These are phyloP conservation scores for Cassiopea xamachana DNA, from an alignment of 30 jellyfish, hydroid and myxozoan species.

Conservation along the genomic window DNA sequence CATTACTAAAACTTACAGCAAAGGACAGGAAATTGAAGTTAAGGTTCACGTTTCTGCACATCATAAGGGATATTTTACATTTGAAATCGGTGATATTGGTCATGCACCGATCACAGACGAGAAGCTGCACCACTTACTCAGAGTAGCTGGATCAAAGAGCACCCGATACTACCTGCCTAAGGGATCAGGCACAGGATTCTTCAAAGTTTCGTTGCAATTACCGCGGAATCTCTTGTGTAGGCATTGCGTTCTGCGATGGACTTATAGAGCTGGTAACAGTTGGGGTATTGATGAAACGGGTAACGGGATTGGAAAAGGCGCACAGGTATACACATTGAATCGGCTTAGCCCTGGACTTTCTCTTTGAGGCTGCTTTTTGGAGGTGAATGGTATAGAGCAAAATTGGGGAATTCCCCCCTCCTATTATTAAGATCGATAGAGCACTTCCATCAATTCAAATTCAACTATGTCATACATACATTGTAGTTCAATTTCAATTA, in stretches of 20 bases:
- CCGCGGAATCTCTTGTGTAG: constrained; percentile 32
- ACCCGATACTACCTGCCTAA: constrained; percentile 22
- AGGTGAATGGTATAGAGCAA: no score
- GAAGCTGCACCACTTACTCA: constrained; percentile 21
- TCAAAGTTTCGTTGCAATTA: constrained; percentile 24
- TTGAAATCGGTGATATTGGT: constrained; percentile 42
- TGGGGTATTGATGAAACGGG: constrained; percentile 63
- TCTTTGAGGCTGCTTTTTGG: no score
- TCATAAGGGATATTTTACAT: constrained; percentile 59
- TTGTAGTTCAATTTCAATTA: no score
- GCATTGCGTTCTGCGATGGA: constrained; percentile 66
- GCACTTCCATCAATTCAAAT: no score
- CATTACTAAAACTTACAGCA: constrained; percentile 40
- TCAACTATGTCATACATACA: no score
- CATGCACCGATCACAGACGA: constrained; percentile 42
- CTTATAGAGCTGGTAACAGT: constrained; percentile 62
- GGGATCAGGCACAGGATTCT: constrained; percentile 34
- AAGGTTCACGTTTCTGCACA: constrained; percentile 55
- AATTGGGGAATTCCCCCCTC: no score
- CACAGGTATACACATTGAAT: constrained; percentile 12
- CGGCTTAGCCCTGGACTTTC: no score
- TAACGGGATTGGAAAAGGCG: constrained; percentile 57
- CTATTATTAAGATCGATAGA: no score
- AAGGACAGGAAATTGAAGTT: constrained; percentile 53
- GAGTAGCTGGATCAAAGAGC: constrained; percentile 20